These are phyloP conservation scores for Oikopleura albicans DNA, from an alignment of 23 tunicate species.

Conservation along the genomic window DNA sequence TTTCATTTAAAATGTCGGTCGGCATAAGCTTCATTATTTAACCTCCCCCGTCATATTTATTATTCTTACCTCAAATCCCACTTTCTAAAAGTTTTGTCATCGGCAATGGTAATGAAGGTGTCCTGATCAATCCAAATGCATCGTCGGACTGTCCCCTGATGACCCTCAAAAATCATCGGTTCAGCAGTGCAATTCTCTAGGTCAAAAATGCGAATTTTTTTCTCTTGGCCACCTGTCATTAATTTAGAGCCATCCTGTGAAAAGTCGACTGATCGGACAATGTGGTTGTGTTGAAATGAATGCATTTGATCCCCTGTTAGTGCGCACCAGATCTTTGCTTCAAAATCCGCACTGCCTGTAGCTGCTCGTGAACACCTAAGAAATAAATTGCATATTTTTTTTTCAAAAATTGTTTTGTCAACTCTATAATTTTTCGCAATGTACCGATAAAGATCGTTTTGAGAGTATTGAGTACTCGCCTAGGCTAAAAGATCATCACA, in stretches of 20 bases:
- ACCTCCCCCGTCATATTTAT: no score
- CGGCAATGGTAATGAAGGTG: slow-evolving; percentile 33
- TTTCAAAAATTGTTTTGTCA: no score
- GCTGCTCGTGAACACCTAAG: not conserved
- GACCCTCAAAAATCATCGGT: slow-evolving; percentile 42
- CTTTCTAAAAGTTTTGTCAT: slow-evolving; percentile 38
- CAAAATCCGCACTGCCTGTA: not conserved
- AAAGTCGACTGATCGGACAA: slow-evolving; percentile 76
- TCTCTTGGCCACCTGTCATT: slow-evolving; percentile 81
- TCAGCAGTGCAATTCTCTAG: slow-evolving; percentile 38
- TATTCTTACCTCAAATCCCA: not conserved
- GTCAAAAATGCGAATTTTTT: slow-evolving; percentile 32
- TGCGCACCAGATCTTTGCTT: slow-evolving; percentile 51
- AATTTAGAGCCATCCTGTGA: slow-evolving; percentile 44
- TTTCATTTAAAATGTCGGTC: no score
- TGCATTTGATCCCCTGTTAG: slow-evolving; percentile 44
- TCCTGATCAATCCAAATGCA: slow-evolving; percentile 42
- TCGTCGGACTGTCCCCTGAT: slow-evolving; percentile 48
- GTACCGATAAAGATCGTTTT: not conserved
- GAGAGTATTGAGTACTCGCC: no score
- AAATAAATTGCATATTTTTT: no score
- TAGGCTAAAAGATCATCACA: no score
- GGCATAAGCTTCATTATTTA: no score
- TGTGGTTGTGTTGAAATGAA: slow-evolving; percentile 52
- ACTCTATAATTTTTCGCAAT: no score